Conservation (phyloP, 2,113 vertebrate genomes). For the Bos indicus region DNA sequence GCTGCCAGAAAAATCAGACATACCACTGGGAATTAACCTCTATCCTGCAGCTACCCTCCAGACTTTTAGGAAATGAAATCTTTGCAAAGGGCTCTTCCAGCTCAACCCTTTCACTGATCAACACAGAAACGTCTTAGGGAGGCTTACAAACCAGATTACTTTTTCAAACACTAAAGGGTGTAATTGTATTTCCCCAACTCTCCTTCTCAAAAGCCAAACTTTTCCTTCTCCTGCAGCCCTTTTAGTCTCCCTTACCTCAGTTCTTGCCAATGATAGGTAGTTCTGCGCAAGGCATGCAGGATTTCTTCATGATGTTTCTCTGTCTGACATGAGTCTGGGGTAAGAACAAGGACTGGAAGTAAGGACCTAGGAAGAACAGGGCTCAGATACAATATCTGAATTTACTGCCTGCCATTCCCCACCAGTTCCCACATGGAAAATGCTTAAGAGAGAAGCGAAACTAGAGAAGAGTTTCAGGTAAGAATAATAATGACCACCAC, state of each 20-base stretch:
- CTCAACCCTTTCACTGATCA: not conserved
- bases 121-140: not conserved
- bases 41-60: not conserved
- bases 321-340: constrained; percentile 21
- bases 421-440: not conserved
- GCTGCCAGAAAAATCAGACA: constrained; percentile 70
- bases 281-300: constrained; percentile 81
- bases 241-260: constrained; percentile 79
- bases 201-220: not conserved
- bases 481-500: not conserved
- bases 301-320: constrained; percentile 79
- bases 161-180: not conserved
- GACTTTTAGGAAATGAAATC: not conserved
- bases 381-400: constrained; percentile 5
- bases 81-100: not conserved
- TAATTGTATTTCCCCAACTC: not conserved
- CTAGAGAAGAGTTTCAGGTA: not conserved
- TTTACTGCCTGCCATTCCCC: not conserved
- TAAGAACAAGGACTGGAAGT: constrained; percentile 48
- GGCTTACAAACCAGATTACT: not conserved
- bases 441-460: not conserved
- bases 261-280: constrained; percentile 86
- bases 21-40: not conserved
- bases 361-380: constrained; percentile 37
- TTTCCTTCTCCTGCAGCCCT: not conserved